Conservation (phyloP, 2,888 invertebrate species). For the Dynastes grantii region DNA sequence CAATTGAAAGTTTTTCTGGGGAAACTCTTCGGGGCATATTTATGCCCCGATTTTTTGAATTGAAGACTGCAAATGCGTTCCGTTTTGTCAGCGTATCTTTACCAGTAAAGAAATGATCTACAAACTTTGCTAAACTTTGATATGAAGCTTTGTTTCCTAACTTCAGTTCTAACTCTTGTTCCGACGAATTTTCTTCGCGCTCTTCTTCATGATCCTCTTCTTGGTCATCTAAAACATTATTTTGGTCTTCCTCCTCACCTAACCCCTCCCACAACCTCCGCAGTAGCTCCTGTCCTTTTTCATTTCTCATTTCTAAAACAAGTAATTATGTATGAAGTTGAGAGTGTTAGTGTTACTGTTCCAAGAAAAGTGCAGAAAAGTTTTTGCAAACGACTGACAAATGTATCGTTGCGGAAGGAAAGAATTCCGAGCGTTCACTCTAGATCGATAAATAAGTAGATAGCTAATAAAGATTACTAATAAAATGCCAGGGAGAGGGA, state of each 20-base stretch:
- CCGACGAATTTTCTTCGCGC: constrained; percentile 7
- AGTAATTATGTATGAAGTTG: no score
- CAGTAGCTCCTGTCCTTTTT: not conserved
- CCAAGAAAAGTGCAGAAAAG: no score
- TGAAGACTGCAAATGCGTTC: not conserved
- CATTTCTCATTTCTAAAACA: no score
- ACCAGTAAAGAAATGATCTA: constrained; percentile 31
- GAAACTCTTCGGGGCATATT: not conserved
- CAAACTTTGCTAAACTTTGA: constrained; percentile 6
- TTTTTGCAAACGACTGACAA: no score
- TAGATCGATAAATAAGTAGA: no score
- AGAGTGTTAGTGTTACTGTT: no score
- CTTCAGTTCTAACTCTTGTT: constrained; percentile 8
- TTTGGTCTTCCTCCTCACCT: not conserved
- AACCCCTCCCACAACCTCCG: constrained; percentile 5
- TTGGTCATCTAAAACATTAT: not conserved
- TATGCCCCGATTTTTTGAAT: no score
- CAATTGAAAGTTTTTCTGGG: constrained; percentile 1
- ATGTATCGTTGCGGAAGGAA: no score
- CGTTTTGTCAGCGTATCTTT: constrained; percentile 35
- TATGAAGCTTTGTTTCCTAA: not conserved
- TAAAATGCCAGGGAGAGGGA: no score
- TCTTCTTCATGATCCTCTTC: not conserved
- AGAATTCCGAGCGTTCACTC: no score
- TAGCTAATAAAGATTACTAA: no score